A percentile compares a stretch with the other conserved stretches of the same genome.
Conservation (phyloP, 2,797 vertebrate genomes). For the Gobio occitaniae region DNA sequence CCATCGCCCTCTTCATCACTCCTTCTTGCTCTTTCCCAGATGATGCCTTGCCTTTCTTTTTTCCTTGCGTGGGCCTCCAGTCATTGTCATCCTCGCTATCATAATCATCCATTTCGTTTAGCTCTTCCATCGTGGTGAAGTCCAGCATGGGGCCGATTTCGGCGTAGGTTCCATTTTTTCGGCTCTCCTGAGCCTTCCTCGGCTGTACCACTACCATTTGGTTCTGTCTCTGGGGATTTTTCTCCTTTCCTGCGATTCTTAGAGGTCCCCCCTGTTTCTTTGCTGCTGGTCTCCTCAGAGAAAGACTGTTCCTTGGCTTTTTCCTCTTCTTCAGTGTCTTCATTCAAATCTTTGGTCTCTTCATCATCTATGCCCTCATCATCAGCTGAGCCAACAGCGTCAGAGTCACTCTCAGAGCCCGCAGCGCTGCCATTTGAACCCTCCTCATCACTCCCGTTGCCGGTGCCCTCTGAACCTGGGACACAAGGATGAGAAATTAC, state of each 20-base stretch:
- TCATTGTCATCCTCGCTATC: constrained; percentile 99
- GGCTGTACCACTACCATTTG: constrained; percentile 57
- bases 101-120: constrained; percentile 98
- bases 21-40: constrained; percentile 81
- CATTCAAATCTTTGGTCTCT: constrained; percentile 76
- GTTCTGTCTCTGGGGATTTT: constrained; percentile 76
- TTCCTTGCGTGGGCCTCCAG: constrained; percentile 91
- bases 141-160: constrained; percentile 94
- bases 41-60: constrained; percentile 84
- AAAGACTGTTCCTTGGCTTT: constrained; percentile 78
- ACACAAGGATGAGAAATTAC: background rate
- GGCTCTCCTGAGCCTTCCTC: constrained; percentile 87
- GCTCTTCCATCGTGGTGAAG: constrained; percentile 96
- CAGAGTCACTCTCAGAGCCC: constrained; percentile 90
- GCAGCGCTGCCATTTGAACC: constrained; percentile 88
- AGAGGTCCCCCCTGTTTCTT: constrained; percentile 74
- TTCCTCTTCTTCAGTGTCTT: constrained; percentile 82
- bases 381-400: constrained; percentile 84
- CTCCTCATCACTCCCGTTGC: constrained; percentile 91
- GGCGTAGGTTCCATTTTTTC: constrained; percentile 97
- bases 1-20: constrained; percentile 75
- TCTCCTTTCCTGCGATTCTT: constrained; percentile 83
- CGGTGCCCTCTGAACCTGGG: constrained; percentile 93
- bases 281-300: constrained; percentile 83
- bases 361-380: constrained; percentile 78